phyloP scores from a whole-genome alignment of 2,797 vertebrate species.

The Sebastes itinus region DNA sequence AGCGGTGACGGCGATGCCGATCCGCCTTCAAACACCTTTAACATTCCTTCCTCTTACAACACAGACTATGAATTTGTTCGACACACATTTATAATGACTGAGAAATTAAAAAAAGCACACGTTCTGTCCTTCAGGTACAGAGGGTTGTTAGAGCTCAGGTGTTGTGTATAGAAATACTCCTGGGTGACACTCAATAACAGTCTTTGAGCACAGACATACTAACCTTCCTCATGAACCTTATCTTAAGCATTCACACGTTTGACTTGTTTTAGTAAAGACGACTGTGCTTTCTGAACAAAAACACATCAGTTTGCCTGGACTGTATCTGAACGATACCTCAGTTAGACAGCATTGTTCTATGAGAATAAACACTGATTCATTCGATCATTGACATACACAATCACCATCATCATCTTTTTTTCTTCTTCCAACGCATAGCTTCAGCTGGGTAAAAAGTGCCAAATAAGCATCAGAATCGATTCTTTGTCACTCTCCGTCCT shows the following conservation, averaged over 20 bases:
- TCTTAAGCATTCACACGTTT: constrained; percentile 33
- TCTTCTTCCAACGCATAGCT: constrained; percentile 4
- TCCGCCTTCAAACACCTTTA: constrained; percentile 21
- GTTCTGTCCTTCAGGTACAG: constrained; percentile 47
- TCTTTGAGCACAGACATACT: constrained; percentile 52
- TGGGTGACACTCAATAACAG: constrained; percentile 59
- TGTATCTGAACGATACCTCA: constrained; percentile 52
- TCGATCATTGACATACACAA: constrained; percentile 47
- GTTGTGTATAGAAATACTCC: constrained; percentile 47
- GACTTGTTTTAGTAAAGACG: constrained; percentile 63
- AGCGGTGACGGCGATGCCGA: constrained; percentile 32
- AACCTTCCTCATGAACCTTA: constrained; percentile 38
- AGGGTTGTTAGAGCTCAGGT: constrained; percentile 50
- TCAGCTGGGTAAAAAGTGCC: constrained; percentile 52
- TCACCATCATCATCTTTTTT: constrained; percentile 19
- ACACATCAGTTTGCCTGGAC: constrained; percentile 48
- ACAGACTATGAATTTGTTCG: constrained; percentile 64
- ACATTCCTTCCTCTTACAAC: constrained; percentile 17
- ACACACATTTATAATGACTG: constrained; percentile 61
- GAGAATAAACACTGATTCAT: constrained; percentile 78
- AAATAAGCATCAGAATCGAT: constrained; percentile 37
- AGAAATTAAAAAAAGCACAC: constrained; percentile 41
- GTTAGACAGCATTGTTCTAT: constrained; percentile 73
- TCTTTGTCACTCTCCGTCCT: constrained; percentile 12
- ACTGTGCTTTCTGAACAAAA: constrained; percentile 69